Conservation (phyloP, 2,888 invertebrate genomes). For the Griposia aprilina region DNA sequence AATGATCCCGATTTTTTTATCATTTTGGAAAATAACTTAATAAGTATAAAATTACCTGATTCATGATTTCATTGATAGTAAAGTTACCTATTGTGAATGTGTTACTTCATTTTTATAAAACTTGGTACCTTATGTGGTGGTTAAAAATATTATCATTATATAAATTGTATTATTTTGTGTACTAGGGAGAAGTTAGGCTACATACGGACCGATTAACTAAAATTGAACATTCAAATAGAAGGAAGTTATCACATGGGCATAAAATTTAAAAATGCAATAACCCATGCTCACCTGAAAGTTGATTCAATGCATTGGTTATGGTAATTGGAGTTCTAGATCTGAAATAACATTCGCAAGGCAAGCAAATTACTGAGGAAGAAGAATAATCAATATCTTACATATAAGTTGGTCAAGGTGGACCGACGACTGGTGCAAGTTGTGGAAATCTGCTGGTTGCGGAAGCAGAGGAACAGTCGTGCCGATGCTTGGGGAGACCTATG, state of each 20-base stretch:
- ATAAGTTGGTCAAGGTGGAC: conserved; percentile 33
- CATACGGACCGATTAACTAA: background rate
- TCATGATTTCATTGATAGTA: too few relatives aligned
- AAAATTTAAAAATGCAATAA: conserved; percentile 24
- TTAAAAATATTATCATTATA: too few relatives aligned
- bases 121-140: too few relatives aligned
- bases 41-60: background rate
- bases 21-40: background rate
- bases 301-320: conserved; percentile 53
- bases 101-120: too few relatives aligned
- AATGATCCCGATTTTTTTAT: background rate
- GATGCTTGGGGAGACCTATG: background rate
- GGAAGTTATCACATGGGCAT: background rate
- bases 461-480: background rate
- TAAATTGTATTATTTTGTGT: background rate
- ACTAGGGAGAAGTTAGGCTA: background rate
- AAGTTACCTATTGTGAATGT: too few relatives aligned
- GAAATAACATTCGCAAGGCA: conserved; percentile 41
- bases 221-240: background rate
- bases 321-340: conserved; percentile 49
- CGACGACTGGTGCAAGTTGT: conserved; percentile 3
- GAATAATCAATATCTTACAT: conserved; percentile 30
- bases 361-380: conserved; percentile 19
- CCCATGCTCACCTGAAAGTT: conserved; percentile 20
- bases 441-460: background rate